Percentiles rank a stretch among this genome's conserved stretches.
phyloP scores from a whole-genome alignment of 2,888 invertebrate species.

The Phoronis australis region DNA sequence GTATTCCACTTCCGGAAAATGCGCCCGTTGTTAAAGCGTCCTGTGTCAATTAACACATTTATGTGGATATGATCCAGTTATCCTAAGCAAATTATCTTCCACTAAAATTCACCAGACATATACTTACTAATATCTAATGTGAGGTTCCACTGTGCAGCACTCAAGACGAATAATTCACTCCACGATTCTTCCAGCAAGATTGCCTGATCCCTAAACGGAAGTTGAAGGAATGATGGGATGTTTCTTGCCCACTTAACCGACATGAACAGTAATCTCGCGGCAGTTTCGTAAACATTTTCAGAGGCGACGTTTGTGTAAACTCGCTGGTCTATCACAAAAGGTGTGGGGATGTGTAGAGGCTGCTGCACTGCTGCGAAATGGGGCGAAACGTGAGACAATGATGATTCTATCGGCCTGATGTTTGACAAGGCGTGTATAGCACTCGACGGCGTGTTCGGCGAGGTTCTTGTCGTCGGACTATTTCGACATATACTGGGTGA shows the following conservation, averaged over 20 bases:
- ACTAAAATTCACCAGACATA: no score
- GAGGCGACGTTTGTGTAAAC: conserved; percentile 8
- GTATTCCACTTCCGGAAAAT: no score
- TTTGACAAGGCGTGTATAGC: background rate
- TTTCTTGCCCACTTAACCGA: conserved; percentile 76
- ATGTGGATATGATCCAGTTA: no score
- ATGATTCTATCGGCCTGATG: background rate
- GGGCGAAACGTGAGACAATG: background rate
- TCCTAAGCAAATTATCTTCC: no score
- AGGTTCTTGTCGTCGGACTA: no score
- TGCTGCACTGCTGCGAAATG: no score
- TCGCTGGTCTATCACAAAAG: conserved; percentile 5
- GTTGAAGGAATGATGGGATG: conserved; percentile 70
- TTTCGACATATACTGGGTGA: no score
- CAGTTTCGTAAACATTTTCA: conserved; percentile 50
- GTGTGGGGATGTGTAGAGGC: background rate
- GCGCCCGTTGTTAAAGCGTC: no score
- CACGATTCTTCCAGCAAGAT: conserved; percentile 72
- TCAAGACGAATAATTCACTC: conserved; percentile 77
- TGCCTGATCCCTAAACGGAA: conserved; percentile 68
- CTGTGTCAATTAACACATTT: no score
- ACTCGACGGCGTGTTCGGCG: background rate
- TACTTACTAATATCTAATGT: conserved; percentile 69
- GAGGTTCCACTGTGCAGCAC: conserved; percentile 75
- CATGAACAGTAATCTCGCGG: conserved; percentile 69